Evolutionary conservation across 1,140 invertebrate genomes (phyloP).

Genomic region (Papilio aristodemus): DNA sequence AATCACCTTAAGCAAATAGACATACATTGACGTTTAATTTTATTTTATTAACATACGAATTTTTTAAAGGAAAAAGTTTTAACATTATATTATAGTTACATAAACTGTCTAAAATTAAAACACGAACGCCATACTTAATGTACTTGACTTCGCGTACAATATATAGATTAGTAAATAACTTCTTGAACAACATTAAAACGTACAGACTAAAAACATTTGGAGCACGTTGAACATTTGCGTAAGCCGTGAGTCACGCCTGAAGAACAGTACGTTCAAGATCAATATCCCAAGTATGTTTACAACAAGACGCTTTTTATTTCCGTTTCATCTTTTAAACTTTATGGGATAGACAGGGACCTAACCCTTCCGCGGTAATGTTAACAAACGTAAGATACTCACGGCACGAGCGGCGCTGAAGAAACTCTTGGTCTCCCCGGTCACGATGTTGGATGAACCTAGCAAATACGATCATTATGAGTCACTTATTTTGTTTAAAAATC

Average conservation of each 20-base stretch:
- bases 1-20: too few relatives aligned
- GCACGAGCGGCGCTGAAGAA: slow-evolving; percentile 92
- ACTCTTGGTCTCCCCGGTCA: slow-evolving; percentile 93
- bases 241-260: neutral
- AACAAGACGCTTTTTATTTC: neutral
- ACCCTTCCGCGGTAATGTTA: neutral
- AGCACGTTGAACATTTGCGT: neutral
- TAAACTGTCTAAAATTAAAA: too few relatives aligned
- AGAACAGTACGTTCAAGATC: neutral
- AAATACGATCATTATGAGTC: slow-evolving; percentile 38
- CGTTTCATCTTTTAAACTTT: neutral
- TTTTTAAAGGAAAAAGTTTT: too few relatives aligned
- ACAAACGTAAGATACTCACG: slow-evolving; percentile 83
- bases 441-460: slow-evolving; percentile 89
- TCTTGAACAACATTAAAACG: slow-evolving; percentile 4
- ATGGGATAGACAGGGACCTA: neutral
- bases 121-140: slow-evolving; percentile 23
- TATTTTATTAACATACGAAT: too few relatives aligned
- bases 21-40: too few relatives aligned
- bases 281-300: slow-evolving; percentile 1
- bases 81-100: too few relatives aligned
- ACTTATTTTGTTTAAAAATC: too few relatives aligned
- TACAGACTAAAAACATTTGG: slow-evolving; percentile 5
- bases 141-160: too few relatives aligned
- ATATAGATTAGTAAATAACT: slow-evolving; percentile 7